These are phyloP conservation scores for Lepidurus arcticus DNA, from an alignment of 1,140 invertebrate genomes.

Conservation along the genomic window DNA sequence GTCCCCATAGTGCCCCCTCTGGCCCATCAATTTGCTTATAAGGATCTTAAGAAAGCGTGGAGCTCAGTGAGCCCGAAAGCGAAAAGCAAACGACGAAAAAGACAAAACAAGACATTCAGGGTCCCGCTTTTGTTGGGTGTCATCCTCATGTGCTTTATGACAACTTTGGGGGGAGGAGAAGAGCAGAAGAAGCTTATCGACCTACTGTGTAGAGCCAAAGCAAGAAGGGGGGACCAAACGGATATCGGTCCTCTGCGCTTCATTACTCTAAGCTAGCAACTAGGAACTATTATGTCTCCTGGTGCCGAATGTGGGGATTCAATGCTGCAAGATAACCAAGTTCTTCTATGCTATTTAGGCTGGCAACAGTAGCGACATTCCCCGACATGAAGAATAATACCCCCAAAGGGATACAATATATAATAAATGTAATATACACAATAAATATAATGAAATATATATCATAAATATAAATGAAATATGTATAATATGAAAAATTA, in stretches of 20 bases:
- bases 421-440: too few relatives aligned
- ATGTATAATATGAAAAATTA: too few relatives aligned
- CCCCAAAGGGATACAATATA: too few relatives aligned
- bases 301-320: neutral
- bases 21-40: slow-evolving; percentile 12
- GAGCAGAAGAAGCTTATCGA: neutral
- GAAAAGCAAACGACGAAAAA: neutral
- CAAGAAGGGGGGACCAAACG: neutral
- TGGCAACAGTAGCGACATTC: too few relatives aligned
- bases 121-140: neutral
- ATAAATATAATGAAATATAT: too few relatives aligned
- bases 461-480: too few relatives aligned
- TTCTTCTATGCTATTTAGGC: neutral
- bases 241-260: slow-evolving; percentile 8
- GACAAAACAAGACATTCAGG: slow-evolving; percentile 8
- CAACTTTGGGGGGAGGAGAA: slow-evolving; percentile 2
- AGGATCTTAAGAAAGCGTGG: slow-evolving; percentile 9
- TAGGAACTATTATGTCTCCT: neutral
- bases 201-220: neutral
- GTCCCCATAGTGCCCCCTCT: neutral
- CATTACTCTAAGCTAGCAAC: neutral
- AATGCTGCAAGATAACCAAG: neutral
- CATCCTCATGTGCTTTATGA: neutral
- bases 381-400: too few relatives aligned
- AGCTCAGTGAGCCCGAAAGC: neutral